Evolutionary conservation across 2,888 invertebrate species (phyloP).

Genomic region (Nysson spinosus): DNA sequence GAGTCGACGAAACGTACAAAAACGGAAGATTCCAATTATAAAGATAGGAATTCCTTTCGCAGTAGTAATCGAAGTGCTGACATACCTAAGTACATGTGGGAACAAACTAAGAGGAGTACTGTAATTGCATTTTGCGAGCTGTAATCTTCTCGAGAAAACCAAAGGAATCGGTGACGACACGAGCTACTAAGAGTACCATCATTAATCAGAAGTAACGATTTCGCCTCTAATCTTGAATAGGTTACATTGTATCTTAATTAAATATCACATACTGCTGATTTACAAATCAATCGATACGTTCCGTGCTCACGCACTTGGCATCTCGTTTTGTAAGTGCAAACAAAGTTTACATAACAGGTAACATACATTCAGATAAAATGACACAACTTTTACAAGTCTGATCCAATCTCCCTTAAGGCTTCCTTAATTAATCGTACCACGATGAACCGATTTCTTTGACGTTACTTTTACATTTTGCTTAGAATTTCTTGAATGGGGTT

Average conservation of each 20-base stretch:
- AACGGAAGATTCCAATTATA: neutral
- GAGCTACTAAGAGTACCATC: neutral
- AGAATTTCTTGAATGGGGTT: no score
- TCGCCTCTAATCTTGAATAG: neutral
- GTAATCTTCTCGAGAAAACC: conserved; percentile 2
- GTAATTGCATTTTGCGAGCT: conserved; percentile 1
- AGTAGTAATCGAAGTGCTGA: neutral
- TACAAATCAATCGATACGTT: no score
- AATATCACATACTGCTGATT: conserved; percentile 6
- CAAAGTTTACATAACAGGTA: no score
- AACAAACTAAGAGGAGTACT: neutral
- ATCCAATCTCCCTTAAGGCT: no score
- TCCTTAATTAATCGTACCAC: no score
- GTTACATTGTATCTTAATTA: conserved; percentile 9
- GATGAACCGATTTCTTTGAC: no score
- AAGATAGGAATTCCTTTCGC: neutral
- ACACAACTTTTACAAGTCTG: no score
- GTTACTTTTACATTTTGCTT: no score
- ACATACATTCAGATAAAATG: no score
- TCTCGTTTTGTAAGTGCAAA: no score
- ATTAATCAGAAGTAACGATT: neutral
- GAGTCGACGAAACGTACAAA: neutral
- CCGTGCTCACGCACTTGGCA: no score
- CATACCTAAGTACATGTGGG: neutral
- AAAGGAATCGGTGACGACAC: neutral